Evolutionary conservation across 2,797 vertebrate species (phyloP).

Genomic region (Falco naumanni): DNA sequence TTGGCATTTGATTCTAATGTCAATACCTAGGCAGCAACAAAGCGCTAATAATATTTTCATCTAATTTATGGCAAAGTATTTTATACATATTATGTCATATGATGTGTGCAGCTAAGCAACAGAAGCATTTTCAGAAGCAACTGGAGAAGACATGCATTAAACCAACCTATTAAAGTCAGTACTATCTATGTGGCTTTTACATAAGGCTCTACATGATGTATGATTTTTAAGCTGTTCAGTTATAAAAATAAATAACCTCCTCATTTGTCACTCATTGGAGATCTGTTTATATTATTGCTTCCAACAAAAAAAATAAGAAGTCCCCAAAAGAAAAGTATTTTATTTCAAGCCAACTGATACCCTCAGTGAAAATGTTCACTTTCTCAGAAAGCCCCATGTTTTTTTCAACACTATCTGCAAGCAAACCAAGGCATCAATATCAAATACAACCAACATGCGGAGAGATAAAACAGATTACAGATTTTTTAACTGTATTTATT

Average conservation of each 20-base stretch:
- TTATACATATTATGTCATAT: background rate
- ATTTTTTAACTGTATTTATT: background rate
- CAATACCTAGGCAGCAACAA: background rate
- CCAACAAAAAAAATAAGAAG: background rate
- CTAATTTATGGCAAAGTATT: background rate
- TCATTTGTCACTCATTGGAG: background rate
- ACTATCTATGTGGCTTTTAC: background rate
- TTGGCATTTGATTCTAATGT: background rate
- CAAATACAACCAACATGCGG: rapidly evolving
- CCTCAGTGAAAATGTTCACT: background rate
- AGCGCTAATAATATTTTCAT: background rate
- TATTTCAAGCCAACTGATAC: background rate
- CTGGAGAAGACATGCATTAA: background rate
- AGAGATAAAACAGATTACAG: background rate
- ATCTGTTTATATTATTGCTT: background rate
- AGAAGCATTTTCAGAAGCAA: background rate
- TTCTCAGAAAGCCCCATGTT: background rate
- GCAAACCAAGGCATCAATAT: background rate
- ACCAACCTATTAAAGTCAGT: background rate
- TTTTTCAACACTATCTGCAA: background rate
- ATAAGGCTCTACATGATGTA: rapidly evolving
- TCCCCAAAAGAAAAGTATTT: background rate
- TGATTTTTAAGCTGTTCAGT: background rate
- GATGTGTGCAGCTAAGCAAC: background rate
- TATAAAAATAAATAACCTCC: background rate